Conservation (phyloP, 2,888 invertebrate genomes). For the Linnaemya vulpina region DNA sequence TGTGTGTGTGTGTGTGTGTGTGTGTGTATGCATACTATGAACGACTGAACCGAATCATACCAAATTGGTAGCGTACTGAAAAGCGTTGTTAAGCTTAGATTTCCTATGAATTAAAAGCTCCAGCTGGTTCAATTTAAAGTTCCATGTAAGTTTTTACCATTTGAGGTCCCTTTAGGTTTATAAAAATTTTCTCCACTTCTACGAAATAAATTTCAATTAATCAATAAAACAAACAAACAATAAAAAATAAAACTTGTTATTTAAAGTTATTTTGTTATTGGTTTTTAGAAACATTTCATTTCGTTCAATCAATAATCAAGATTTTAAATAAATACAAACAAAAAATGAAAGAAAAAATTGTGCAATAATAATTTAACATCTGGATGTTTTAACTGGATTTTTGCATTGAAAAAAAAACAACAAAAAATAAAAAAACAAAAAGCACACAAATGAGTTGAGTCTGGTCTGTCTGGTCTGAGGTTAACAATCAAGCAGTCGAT, state of each 20-base stretch:
- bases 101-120: too few relatives aligned
- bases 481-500: conserved; percentile 7
- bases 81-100: too few relatives aligned
- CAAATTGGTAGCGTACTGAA: too few relatives aligned
- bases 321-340: conserved; percentile 24
- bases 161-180: too few relatives aligned
- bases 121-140: too few relatives aligned
- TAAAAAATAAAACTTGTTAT: conserved; percentile 21
- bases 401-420: conserved; percentile 16
- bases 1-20: too few relatives aligned
- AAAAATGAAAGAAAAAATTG: conserved; percentile 7
- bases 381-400: conserved; percentile 56
- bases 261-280: conserved; percentile 31
- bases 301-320: conserved; percentile 52
- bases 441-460: conserved; percentile 6
- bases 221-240: conserved; percentile 14
- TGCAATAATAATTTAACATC: conserved; percentile 60
- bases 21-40: too few relatives aligned
- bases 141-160: too few relatives aligned
- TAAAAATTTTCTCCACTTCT: background rate
- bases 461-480: conserved; percentile 30
- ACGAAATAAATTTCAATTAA: conserved; percentile 35
- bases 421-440: conserved; percentile 4
- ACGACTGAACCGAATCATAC: too few relatives aligned
- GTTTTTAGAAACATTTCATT: conserved; percentile 46